phyloP scores from a whole-genome alignment of 2,113 vertebrate genomes.

The Erythrocercus mccallii region DNA sequence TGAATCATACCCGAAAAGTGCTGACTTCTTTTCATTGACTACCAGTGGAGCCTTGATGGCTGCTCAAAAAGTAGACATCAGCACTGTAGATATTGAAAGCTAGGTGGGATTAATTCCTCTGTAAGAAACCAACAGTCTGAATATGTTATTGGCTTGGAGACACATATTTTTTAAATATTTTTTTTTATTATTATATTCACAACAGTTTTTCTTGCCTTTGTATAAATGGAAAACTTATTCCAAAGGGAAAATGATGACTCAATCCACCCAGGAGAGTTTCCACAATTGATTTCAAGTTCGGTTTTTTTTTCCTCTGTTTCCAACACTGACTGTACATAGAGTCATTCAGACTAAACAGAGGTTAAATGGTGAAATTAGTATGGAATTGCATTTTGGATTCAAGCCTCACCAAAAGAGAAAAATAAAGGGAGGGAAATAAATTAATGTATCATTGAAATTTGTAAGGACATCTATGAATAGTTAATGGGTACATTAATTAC shows the following conservation, averaged over 20 bases:
- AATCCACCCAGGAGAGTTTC: neutral
- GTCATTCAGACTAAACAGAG: neutral
- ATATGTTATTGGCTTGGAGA: neutral
- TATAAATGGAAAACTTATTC: neutral
- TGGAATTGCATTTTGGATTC: neutral
- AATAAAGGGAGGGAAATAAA: rapidly evolving
- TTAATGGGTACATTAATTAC: neutral
- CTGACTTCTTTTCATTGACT: slow-evolving; percentile 1
- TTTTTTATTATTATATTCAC: neutral
- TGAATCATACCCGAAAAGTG: neutral
- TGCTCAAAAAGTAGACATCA: neutral
- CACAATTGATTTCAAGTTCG: neutral
- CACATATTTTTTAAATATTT: neutral
- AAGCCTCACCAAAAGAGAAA: neutral
- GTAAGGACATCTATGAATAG: neutral
- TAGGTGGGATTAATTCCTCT: neutral
- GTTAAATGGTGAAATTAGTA: neutral
- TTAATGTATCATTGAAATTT: neutral
- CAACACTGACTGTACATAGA: neutral
- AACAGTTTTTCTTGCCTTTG: neutral
- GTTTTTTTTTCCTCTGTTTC: neutral
- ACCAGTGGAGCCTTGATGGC: neutral
- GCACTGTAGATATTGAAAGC: neutral
- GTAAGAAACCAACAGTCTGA: neutral
- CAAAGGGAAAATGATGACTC: neutral